Conservation (phyloP, 2,888 invertebrate species). For the Tetramorium bicarinatum region DNA sequence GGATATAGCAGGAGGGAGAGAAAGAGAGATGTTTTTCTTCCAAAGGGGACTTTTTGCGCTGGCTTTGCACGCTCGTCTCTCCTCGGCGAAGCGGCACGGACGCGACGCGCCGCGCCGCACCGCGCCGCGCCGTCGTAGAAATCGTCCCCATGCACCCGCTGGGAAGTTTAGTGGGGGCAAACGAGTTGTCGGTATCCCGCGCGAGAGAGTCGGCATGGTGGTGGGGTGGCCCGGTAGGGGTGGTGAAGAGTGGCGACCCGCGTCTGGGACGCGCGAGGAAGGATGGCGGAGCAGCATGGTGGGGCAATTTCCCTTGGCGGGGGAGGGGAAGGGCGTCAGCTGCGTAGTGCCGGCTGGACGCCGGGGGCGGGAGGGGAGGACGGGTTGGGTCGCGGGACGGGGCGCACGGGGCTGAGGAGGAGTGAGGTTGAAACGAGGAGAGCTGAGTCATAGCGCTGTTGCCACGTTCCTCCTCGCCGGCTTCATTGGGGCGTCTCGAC, state of each 20-base stretch:
- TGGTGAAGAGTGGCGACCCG: conserved; percentile 53
- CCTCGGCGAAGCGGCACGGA: conserved; percentile 72
- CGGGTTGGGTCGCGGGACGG: conserved; percentile 58
- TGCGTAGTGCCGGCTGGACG: conserved; percentile 79
- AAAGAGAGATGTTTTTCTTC: conserved; percentile 75
- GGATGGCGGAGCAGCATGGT: conserved; percentile 71
- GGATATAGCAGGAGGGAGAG: conserved; percentile 8
- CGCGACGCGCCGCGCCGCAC: conserved; percentile 52
- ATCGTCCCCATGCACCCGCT: conserved; percentile 67
- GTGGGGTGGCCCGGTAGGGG: conserved; percentile 28
- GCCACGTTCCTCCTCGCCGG: conserved; percentile 81
- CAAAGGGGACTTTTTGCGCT: conserved; percentile 71
- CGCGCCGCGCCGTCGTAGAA: conserved; percentile 64
- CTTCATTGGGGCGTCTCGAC: conserved; percentile 75
- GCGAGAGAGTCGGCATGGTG: conserved; percentile 69
- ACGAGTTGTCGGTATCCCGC: conserved; percentile 77
- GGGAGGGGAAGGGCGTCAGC: conserved; percentile 84
- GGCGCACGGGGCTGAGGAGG: conserved; percentile 60
- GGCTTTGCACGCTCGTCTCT: conserved; percentile 76
- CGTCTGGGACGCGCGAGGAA: conserved; percentile 80
- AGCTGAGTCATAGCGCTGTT: conserved; percentile 86
- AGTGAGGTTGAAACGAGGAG: conserved; percentile 78
- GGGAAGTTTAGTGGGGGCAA: conserved; percentile 64
- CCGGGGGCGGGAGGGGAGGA: conserved; percentile 33
- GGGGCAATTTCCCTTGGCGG: conserved; percentile 58